phyloP scores from a whole-genome alignment of 2,113 vertebrate species.

The Nerophis lumbriciformis region DNA sequence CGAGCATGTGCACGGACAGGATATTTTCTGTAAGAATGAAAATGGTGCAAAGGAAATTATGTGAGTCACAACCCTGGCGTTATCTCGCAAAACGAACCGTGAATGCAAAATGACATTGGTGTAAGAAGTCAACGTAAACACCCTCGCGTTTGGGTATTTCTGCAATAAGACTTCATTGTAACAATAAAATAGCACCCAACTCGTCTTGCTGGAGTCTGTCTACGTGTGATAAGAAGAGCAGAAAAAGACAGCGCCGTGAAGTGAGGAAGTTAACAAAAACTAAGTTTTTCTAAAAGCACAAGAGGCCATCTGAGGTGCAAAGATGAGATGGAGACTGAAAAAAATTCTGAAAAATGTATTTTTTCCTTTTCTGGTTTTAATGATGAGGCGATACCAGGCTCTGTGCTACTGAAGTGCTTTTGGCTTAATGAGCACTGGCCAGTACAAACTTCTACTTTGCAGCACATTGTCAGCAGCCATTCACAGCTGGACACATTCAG shows the following conservation, averaged over 20 bases:
- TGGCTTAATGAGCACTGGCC: slow-evolving; percentile 40
- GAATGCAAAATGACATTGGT: slow-evolving; percentile 12
- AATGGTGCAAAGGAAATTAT: slow-evolving; percentile 20
- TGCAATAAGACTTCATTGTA: slow-evolving; percentile 8
- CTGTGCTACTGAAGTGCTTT: slow-evolving; percentile 27
- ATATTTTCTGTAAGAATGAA: slow-evolving; percentile 22
- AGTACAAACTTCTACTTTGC: slow-evolving; percentile 21
- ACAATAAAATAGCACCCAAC: not conserved
- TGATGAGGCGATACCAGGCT: slow-evolving; percentile 21
- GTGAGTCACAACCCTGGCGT: slow-evolving; percentile 5
- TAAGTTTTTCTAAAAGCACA: not conserved
- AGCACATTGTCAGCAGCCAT: slow-evolving; percentile 39
- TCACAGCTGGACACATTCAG: slow-evolving; percentile 23
- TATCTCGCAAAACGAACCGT: slow-evolving; percentile 18
- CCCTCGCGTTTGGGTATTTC: not conserved
- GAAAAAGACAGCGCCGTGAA: not conserved
- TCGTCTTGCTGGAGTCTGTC: slow-evolving; percentile 4
- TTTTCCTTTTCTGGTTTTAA: slow-evolving; percentile 32
- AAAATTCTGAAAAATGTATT: not conserved
- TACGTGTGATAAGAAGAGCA: slow-evolving; percentile 3
- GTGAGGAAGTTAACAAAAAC: not conserved
- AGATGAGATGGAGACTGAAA: not conserved
- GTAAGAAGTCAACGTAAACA: slow-evolving; percentile 5
- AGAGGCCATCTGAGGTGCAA: slow-evolving; percentile 3
- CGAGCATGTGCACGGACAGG: not conserved